phyloP scores from a whole-genome alignment of 1,140 invertebrate genomes.

The Coelopa frigida region DNA sequence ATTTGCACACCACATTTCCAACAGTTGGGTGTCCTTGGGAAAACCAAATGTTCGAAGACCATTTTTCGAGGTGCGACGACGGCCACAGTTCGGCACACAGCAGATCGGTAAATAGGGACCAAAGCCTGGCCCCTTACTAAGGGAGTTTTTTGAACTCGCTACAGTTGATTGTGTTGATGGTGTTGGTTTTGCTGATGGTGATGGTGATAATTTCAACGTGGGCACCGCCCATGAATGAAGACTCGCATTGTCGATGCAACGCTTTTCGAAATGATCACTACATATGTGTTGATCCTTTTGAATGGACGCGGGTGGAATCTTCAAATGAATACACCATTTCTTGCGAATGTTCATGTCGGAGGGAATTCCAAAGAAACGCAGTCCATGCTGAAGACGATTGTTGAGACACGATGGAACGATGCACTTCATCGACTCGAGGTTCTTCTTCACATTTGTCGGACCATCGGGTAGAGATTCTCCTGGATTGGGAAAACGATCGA shows the following conservation, averaged over 20 bases:
- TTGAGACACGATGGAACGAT: conserved; percentile 15
- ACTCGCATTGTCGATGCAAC: conserved; percentile 20
- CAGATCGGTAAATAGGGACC: too few species aligned
- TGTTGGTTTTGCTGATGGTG: conserved; percentile 2
- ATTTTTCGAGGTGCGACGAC: conserved; percentile 10
- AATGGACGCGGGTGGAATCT: too few species aligned
- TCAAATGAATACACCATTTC: conserved; percentile 27
- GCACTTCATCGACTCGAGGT: too few species aligned
- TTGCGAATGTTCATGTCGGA: conserved; percentile 14
- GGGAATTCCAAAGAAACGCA: conserved; percentile 25
- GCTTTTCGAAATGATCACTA: conserved; percentile 28
- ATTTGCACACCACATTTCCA: conserved; percentile 28
- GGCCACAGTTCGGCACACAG: conserved; percentile 24
- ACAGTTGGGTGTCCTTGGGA: conserved; percentile 16
- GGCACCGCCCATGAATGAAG: conserved; percentile 23
- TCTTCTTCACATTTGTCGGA: too few species aligned
- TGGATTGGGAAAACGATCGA: neutral
- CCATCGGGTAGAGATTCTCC: too few species aligned
- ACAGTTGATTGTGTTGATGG: neutral
- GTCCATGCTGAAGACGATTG: conserved; percentile 1
- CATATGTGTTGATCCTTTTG: conserved; percentile 20
- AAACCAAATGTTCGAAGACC: conserved; percentile 14
- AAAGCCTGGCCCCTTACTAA: too few species aligned
- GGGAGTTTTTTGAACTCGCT: too few species aligned
- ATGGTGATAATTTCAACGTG: conserved; percentile 18